Conservation (phyloP, 2,888 invertebrate genomes). For the Argynnis bischoffii region DNA sequence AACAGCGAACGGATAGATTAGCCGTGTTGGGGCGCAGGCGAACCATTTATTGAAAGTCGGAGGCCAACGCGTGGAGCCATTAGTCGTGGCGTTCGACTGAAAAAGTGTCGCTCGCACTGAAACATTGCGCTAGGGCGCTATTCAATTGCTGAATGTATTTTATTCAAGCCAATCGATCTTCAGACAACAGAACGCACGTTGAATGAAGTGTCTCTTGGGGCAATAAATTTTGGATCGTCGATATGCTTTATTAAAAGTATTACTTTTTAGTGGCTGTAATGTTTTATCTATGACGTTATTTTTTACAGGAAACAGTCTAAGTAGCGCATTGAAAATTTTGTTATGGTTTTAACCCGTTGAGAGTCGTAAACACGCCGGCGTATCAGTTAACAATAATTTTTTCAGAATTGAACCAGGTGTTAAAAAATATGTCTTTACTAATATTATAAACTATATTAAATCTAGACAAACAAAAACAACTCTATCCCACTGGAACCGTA, state of each 20-base stretch:
- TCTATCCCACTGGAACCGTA: too few relatives aligned
- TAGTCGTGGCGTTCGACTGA: conserved; percentile 69
- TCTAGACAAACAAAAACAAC: too few relatives aligned
- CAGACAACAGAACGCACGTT: conserved; percentile 74
- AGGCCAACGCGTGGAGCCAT: conserved; percentile 73
- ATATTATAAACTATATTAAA: too few relatives aligned
- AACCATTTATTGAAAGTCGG: conserved; percentile 75
- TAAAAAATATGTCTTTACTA: too few relatives aligned
- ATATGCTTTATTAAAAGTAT: conserved; percentile 70
- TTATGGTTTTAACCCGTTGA: too few relatives aligned
- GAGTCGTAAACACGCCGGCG: too few relatives aligned
- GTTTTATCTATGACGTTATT: not conserved
- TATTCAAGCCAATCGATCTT: conserved; percentile 78
- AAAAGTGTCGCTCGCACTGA: conserved; percentile 76
- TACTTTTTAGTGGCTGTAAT: conserved; percentile 5
- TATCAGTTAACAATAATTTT: too few relatives aligned
- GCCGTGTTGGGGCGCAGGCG: conserved; percentile 53
- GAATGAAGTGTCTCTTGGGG: conserved; percentile 75
- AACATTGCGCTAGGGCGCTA: conserved; percentile 72
- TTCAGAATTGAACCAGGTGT: too few relatives aligned
- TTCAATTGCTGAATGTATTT: conserved; percentile 79
- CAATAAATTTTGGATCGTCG: conserved; percentile 74
- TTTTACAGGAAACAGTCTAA: too few relatives aligned
- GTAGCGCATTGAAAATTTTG: too few relatives aligned
- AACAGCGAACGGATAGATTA: conserved; percentile 56